Evolutionary conservation across 2,113 vertebrate genomes (phyloP).

Genomic region (Nannobrachium achirus): DNA sequence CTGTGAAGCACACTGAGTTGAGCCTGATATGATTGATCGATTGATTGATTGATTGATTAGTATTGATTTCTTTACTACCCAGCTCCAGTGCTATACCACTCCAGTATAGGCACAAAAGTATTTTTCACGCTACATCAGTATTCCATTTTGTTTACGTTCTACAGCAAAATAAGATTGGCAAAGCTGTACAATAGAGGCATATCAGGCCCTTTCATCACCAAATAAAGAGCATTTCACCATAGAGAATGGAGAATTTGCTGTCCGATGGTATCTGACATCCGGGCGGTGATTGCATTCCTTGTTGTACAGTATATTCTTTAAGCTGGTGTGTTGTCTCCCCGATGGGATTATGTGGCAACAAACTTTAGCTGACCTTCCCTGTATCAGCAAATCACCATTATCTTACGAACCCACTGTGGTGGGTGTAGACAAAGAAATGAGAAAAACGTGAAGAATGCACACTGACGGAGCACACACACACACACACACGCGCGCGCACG

Average conservation of each 20-base stretch:
- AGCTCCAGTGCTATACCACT: no score
- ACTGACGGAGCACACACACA: constrained; percentile 15
- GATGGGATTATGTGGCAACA: constrained; percentile 33
- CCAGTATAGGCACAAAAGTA: not conserved
- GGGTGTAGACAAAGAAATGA: constrained; percentile 55
- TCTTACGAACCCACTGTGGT: constrained; percentile 54
- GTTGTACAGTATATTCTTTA: constrained; percentile 41
- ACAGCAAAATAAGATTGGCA: not conserved
- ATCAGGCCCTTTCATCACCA: constrained; percentile 7
- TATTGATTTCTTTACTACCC: no score
- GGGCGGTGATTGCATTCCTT: constrained; percentile 39
- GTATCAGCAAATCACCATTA: constrained; percentile 35
- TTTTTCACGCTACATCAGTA: not conserved
- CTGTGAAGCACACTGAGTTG: no score
- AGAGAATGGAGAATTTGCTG: constrained; percentile 18
- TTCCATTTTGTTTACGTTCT: not conserved
- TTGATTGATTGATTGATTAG: no score
- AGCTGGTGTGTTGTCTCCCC: constrained; percentile 40
- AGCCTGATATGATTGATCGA: no score
- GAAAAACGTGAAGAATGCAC: not conserved
- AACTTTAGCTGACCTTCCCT: constrained; percentile 62
- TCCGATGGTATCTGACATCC: constrained; percentile 38
- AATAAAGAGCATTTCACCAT: not conserved
- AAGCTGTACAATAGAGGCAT: constrained; percentile 14
- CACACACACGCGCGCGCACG: constrained; percentile 7